Base-by-base conservation (phyloP, 2,113 vertebrate genomes). In the Alaudala cheleensis region DNA sequence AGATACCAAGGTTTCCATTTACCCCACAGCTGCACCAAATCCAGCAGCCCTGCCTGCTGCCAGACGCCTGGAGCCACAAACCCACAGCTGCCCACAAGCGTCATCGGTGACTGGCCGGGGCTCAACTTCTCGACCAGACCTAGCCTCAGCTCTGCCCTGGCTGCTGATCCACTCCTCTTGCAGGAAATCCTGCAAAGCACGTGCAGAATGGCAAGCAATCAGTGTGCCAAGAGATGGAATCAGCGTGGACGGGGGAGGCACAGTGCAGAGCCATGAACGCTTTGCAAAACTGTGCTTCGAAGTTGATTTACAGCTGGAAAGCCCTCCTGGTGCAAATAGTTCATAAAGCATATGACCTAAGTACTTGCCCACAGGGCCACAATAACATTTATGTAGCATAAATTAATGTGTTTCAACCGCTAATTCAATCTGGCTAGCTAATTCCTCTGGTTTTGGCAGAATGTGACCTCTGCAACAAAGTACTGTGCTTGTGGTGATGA, bases 311-410 rank as follows among this genome's bases (percentile, higher is more conserved):
- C 19, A 17, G 67, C 94, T 94, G 57, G 37, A 90, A 96, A 93
- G 77, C 86, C 73, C 90, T 97, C 95, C 85, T 91, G 88, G 70
- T 97, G 96, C 96, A 97, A 97, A 97, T 94, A 97, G 97, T 96
- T 97, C 96, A 89, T 96, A 97, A 98, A 98, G 95, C 96, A 95
- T 96, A 67, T 94, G 96, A 97, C 97, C 97, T 97, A 96, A 95
- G 95, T 88, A 81, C 94, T 98, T 97, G 95, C 97, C 97, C 97
- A 97, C 49, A 91, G 97, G 97, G 97, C 97, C 97, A 98, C 96
- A 97, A 97, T 98, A 98, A 98, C 97, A 98, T 98, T 98, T 98
- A 97, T 96, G 96, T 96, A 98, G 97, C 94, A 98, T 98, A 98
- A 98, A 98, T 98, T 98, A 98, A 97, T 96, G 95, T 93, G 95